These are phyloP conservation scores for Achlya flavicornis DNA, from an alignment of 2,888 invertebrate genomes.

Conservation along the genomic window DNA sequence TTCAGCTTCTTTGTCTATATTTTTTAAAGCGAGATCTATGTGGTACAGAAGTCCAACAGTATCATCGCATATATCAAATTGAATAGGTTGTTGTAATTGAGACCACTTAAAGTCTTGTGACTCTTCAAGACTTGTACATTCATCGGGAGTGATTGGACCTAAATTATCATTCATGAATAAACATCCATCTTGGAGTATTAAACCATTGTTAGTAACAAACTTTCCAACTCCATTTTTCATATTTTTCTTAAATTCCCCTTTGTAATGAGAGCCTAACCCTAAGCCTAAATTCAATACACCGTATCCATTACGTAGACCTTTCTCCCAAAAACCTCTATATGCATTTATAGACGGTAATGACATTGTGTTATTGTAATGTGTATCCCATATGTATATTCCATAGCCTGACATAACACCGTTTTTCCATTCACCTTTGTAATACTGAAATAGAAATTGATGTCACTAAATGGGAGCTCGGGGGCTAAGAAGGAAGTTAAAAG, in stretches of 20 bases:
- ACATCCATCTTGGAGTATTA: constrained; percentile 70
- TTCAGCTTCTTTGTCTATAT: constrained; percentile 62
- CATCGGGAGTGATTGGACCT: constrained; percentile 40
- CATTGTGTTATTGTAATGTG: constrained; percentile 78
- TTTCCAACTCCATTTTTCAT: constrained; percentile 83
- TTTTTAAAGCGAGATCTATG: constrained; percentile 64
- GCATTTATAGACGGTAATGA: constrained; percentile 77
- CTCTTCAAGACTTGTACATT: constrained; percentile 22
- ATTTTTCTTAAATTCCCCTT: constrained; percentile 82
- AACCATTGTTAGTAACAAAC: constrained; percentile 83
- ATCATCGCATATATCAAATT: constrained; percentile 64
- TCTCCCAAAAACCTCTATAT: constrained; percentile 83
- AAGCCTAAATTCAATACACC: constrained; percentile 79
- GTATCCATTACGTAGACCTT: constrained; percentile 79
- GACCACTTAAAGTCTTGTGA: constrained; percentile 33
- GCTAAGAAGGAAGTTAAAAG: too few relatives aligned
- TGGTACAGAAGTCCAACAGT: constrained; percentile 74
- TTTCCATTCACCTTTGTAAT: constrained; percentile 85
- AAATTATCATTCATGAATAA: constrained; percentile 82
- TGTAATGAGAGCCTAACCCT: constrained; percentile 80
- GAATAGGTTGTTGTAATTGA: constrained; percentile 43
- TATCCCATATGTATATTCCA: constrained; percentile 85
- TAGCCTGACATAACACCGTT: constrained; percentile 82
- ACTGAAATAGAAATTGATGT: constrained; percentile 65
- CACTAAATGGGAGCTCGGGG: too few relatives aligned